Conservation (phyloP, 2,888 invertebrate species). For the Eilema griseolum region DNA sequence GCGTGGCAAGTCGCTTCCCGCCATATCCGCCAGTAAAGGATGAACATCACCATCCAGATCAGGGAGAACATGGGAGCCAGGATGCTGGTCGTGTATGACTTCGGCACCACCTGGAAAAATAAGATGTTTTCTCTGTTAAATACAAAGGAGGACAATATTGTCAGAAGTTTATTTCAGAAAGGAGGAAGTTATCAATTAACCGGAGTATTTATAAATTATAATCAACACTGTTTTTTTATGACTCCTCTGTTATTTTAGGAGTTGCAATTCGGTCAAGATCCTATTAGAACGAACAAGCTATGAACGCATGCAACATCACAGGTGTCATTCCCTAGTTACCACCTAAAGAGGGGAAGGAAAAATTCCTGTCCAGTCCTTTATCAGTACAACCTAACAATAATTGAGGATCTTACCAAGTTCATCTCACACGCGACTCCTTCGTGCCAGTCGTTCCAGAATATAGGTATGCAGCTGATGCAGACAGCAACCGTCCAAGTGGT, state of each 20-base stretch:
- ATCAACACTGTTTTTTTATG: too few species aligned
- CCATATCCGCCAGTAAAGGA: constrained; percentile 93
- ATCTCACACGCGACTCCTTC: constrained; percentile 89
- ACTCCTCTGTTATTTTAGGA: neutral
- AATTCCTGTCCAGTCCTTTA: neutral
- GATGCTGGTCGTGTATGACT: constrained; percentile 82
- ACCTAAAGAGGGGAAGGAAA: neutral
- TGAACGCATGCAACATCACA: neutral
- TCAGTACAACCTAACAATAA: neutral
- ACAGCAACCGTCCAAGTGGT: constrained; percentile 90
- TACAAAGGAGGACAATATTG: neutral
- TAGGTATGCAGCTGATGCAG: constrained; percentile 89
- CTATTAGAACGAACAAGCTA: neutral
- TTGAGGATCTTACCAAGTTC: constrained; percentile 82
- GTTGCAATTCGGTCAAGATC: too few species aligned
- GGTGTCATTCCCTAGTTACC: neutral
- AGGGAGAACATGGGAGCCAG: constrained; percentile 91
- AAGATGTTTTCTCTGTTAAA: neutral
- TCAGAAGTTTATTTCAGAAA: neutral
- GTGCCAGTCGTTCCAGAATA: constrained; percentile 93
- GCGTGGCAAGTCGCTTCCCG: constrained; percentile 92
- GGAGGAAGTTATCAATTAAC: too few species aligned
- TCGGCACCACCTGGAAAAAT: constrained; percentile 80
- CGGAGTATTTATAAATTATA: too few species aligned
- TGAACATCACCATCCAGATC: constrained; percentile 91